Conservation (phyloP, 2,888 invertebrate species). For the Sturmia bella region DNA sequence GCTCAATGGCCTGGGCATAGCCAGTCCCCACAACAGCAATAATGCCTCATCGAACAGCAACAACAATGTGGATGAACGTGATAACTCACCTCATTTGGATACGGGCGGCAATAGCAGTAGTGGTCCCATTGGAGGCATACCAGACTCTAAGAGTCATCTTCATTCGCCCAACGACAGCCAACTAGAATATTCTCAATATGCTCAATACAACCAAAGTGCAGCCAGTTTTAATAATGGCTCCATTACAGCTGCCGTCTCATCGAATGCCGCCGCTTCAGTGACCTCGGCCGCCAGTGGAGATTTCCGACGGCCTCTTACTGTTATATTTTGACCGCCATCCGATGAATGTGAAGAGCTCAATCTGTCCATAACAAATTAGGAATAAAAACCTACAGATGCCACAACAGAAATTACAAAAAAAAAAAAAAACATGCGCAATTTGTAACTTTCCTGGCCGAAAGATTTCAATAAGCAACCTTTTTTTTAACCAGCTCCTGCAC, state of each 20-base stretch:
- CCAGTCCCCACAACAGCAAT: conserved; percentile 74
- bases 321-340: conserved; percentile 82
- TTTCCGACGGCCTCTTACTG: conserved; percentile 81
- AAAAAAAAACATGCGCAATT: conserved; percentile 4
- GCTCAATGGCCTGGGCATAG: conserved; percentile 75
- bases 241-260: conserved; percentile 43
- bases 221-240: conserved; percentile 61
- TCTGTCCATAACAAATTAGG: conserved; percentile 78
- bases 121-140: conserved; percentile 64
- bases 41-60: conserved; percentile 76
- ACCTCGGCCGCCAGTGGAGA: conserved; percentile 76
- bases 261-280: conserved; percentile 67
- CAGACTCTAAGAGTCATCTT: conserved; percentile 78
- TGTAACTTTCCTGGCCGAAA: background rate
- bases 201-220: conserved; percentile 77
- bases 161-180: conserved; percentile 80
- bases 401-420: background rate
- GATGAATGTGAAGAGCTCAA: conserved; percentile 79
- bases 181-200: conserved; percentile 80
- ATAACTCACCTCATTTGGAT: conserved; percentile 80
- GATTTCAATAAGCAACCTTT: background rate
- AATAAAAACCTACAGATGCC: background rate
- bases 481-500: background rate
- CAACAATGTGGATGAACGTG: conserved; percentile 79
- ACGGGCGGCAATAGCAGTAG: conserved; percentile 73